Percentiles rank a stretch among this genome's conserved stretches.
Evolutionary conservation across 2,888 invertebrate species (phyloP).

Genomic region (Noctua janthe): DNA sequence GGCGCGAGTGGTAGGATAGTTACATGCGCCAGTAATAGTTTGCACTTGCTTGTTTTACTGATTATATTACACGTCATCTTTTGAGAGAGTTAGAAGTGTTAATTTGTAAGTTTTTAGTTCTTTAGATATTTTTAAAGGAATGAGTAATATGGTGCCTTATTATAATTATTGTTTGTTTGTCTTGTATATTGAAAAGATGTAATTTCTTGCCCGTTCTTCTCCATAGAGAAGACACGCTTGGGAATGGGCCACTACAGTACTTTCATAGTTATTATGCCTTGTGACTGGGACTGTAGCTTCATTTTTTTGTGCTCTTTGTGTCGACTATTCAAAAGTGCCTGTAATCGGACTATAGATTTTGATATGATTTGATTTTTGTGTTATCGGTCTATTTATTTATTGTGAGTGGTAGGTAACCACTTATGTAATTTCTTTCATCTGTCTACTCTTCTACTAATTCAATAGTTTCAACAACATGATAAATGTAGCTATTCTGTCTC

Average conservation of each 20-base stretch:
- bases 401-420: neutral
- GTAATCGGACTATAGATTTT: no score
- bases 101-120: neutral
- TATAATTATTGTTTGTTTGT: no score
- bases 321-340: no score
- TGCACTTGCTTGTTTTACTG: slow-evolving; percentile 52
- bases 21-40: slow-evolving; percentile 54
- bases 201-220: no score
- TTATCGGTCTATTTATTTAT: no score
- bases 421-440: neutral
- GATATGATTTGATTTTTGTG: no score
- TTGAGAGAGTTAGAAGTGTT: neutral
- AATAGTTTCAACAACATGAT: neutral
- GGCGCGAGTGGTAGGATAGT: slow-evolving; percentile 35
- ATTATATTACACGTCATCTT: slow-evolving; percentile 30
- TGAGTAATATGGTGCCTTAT: neutral
- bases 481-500: neutral
- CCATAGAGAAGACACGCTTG: no score
- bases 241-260: no score
- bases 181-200: neutral
- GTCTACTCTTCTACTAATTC: neutral
- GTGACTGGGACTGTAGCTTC: no score
- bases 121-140: neutral
- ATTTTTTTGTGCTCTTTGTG: no score
- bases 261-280: no score